A percentile compares a stretch with the other conserved stretches of the same genome.
Conservation (phyloP, 2,888 invertebrate genomes). For the Tetragnatha montana region DNA sequence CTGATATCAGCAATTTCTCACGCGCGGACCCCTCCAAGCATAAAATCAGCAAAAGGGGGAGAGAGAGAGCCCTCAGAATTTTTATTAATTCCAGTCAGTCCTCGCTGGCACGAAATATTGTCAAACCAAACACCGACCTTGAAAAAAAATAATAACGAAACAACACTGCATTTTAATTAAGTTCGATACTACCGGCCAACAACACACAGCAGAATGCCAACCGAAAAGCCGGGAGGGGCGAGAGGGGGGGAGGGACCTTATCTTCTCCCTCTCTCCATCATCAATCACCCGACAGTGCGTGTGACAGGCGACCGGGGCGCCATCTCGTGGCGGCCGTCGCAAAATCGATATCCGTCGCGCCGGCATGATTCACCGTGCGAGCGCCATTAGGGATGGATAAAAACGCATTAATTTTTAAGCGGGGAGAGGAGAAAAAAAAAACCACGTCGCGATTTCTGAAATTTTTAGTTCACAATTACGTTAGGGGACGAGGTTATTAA, state of each 20-base stretch:
- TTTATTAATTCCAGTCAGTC: conserved; percentile 21
- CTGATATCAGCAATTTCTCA: neutral
- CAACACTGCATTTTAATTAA: conserved; percentile 65
- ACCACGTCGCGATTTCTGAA: conserved; percentile 32
- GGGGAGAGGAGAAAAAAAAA: neutral
- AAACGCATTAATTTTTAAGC: conserved; percentile 69
- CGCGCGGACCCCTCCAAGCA: neutral
- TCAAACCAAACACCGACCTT: conserved; percentile 64
- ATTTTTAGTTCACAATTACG: conserved; percentile 69
- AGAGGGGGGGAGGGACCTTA: conserved; percentile 37
- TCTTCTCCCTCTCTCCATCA: conserved; percentile 59
- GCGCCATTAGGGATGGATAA: conserved; percentile 59
- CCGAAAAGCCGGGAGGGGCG: conserved; percentile 14
- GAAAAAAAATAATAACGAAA: conserved; percentile 38
- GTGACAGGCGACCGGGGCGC: conserved; percentile 65
- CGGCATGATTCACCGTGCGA: conserved; percentile 51
- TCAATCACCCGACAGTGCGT: conserved; percentile 71
- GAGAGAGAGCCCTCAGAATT: neutral
- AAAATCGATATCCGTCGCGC: conserved; percentile 62
- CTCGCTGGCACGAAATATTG: conserved; percentile 47
- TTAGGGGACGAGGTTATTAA: conserved; percentile 63
- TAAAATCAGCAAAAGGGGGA: conserved; percentile 35
- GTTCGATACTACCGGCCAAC: conserved; percentile 22
- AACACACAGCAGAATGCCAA: conserved; percentile 4
- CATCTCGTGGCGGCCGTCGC: conserved; percentile 53